A percentile compares a stretch with the other conserved stretches of the same genome.
These are phyloP conservation scores for Manacus vitellinus DNA, from an alignment of 2,113 vertebrate species.

Conservation along the genomic window DNA sequence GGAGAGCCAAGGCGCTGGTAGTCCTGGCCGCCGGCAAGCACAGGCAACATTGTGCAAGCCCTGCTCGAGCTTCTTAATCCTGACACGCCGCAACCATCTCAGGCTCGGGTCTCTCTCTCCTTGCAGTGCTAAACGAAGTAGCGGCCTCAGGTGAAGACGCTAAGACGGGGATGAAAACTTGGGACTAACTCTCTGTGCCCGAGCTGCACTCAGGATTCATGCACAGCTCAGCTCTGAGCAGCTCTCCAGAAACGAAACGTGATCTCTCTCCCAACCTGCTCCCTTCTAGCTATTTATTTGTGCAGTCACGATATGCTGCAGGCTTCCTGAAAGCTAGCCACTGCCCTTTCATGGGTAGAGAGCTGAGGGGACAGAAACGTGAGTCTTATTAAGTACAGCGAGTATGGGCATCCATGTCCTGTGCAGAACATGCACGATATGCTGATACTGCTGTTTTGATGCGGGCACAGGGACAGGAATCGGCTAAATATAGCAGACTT, in stretches of 20 bases:
- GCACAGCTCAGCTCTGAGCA: not conserved
- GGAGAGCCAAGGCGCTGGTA: not conserved
- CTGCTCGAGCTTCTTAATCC: not conserved
- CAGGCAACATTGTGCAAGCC: not conserved
- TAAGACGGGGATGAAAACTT: not conserved
- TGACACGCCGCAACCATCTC: fast-evolving
- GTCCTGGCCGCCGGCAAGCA: fast-evolving
- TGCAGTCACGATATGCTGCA: fast-evolving
- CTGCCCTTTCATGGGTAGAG: not conserved
- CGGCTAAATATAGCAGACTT: not conserved
- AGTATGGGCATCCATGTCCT: not conserved
- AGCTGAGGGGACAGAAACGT: not conserved
- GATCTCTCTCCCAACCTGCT: not conserved
- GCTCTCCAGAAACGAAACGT: not conserved
- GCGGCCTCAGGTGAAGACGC: not conserved
- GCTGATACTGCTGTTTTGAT: not conserved
- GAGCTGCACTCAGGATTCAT: fast-evolving
- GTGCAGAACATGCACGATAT: fast-evolving
- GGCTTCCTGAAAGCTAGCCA: not conserved
- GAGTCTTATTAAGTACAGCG: not conserved
- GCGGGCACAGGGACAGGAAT: not conserved
- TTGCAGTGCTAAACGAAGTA: not conserved
- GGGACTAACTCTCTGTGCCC: not conserved
- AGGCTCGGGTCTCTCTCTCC: not conserved
- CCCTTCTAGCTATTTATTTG: not conserved